These are phyloP conservation scores for Coptotermes formosanus DNA, from an alignment of 1,140 invertebrate genomes.

Conservation along the genomic window DNA sequence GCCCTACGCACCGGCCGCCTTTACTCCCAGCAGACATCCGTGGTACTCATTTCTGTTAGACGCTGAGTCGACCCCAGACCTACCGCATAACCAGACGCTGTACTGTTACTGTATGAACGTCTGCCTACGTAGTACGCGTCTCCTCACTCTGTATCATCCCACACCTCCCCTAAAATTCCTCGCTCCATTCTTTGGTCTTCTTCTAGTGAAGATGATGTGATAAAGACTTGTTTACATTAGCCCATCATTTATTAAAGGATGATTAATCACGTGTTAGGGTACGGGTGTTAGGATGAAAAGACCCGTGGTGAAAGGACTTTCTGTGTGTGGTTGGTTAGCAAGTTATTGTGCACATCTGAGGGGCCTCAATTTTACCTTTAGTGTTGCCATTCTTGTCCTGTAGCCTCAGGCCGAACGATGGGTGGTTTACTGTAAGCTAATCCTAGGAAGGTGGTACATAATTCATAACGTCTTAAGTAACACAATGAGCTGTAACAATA, in stretches of 20 bases:
- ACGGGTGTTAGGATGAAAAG: conserved; percentile 3
- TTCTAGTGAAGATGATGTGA: conserved; percentile 26
- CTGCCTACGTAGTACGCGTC: too few species aligned
- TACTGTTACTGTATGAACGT: too few species aligned
- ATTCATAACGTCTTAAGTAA: neutral
- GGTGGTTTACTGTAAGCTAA: too few species aligned
- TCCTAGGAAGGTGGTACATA: neutral
- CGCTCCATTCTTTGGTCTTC: too few species aligned
- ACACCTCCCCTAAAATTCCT: too few species aligned
- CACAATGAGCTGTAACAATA: neutral
- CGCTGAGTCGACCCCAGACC: too few species aligned
- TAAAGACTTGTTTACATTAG: conserved; percentile 33
- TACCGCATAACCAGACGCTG: too few species aligned
- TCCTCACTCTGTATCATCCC: neutral
- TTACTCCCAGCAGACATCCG: too few species aligned
- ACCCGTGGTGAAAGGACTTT: neutral
- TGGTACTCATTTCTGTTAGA: too few species aligned
- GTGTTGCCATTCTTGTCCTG: too few species aligned
- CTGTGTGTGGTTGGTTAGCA: neutral
- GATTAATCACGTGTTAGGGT: conserved; percentile 25
- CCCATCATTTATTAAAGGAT: conserved; percentile 31
- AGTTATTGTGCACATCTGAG: neutral
- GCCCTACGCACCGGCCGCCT: too few species aligned
- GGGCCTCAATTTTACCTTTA: neutral
- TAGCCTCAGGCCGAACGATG: too few species aligned